phyloP scores from a whole-genome alignment of 2,797 vertebrate species.

The Sciaenops ocellatus region DNA sequence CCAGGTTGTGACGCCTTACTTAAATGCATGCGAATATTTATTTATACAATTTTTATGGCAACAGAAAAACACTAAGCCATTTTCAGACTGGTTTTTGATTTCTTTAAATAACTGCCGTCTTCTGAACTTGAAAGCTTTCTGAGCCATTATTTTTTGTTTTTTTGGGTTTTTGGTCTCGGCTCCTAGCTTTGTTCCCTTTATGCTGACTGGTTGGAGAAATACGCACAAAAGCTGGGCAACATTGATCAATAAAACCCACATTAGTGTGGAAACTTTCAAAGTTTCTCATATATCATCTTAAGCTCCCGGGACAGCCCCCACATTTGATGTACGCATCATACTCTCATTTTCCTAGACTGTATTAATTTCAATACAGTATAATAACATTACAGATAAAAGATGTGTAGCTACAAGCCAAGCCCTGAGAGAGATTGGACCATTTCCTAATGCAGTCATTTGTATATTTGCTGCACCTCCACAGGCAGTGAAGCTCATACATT shows the following conservation, averaged over 20 bases:
- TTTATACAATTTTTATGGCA: conserved; percentile 78
- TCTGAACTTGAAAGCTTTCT: conserved; percentile 69
- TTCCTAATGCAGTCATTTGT: conserved; percentile 53
- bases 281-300: conserved; percentile 27
- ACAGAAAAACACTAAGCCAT: conserved; percentile 76
- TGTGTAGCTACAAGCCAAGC: conserved; percentile 42
- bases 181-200: conserved; percentile 60
- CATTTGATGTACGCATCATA: conserved; percentile 10
- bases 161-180: conserved; percentile 35
- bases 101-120: conserved; percentile 54
- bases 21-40: conserved; percentile 81
- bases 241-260: conserved; percentile 34
- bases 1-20: conserved; percentile 84
- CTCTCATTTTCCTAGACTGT: conserved; percentile 29
- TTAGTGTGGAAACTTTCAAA: conserved; percentile 33
- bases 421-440: conserved; percentile 16
- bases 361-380: conserved; percentile 40
- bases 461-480: conserved; percentile 44
- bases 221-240: conserved; percentile 33
- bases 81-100: conserved; percentile 68
- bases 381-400: conserved; percentile 40
- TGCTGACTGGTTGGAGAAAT: conserved; percentile 46
- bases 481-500: conserved; percentile 40
- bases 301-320: conserved; percentile 3
- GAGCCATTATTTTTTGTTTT: conserved; percentile 51